Conservation (phyloP, 2,888 invertebrate species). For the Cheilosia vernalis region DNA sequence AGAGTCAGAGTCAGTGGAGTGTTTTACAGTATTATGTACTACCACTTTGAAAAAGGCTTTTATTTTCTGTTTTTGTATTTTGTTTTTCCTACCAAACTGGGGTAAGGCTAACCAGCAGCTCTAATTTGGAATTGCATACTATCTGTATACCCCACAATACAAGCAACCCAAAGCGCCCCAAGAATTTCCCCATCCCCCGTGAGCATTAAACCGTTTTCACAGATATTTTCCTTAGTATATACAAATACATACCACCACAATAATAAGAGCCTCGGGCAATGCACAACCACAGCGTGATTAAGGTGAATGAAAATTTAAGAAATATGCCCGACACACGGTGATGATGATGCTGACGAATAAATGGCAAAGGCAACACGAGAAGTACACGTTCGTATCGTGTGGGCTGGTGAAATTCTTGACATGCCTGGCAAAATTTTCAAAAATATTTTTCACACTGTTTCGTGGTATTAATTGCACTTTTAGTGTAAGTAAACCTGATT, state of each 20-base stretch:
- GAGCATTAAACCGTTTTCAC: constrained; percentile 23
- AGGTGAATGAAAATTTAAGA: constrained; percentile 44
- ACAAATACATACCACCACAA: constrained; percentile 20
- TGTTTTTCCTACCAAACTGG: constrained; percentile 51
- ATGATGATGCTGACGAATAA: constrained; percentile 9
- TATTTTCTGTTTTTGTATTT: constrained; percentile 1
- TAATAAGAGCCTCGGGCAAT: constrained; percentile 39
- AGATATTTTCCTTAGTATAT: not conserved
- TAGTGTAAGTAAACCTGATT: constrained; percentile 35
- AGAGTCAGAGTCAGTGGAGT: constrained; percentile 78
- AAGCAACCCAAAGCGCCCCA: constrained; percentile 17
- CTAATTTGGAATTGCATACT: constrained; percentile 56
- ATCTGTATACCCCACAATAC: constrained; percentile 25
- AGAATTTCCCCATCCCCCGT: constrained; percentile 39
- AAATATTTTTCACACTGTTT: not conserved
- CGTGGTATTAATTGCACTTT: not conserved
- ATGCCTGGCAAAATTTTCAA: constrained; percentile 1
- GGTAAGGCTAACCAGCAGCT: constrained; percentile 75
- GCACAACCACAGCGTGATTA: constrained; percentile 25
- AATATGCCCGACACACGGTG: not conserved
- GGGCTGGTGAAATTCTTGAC: constrained; percentile 41
- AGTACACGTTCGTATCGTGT: constrained; percentile 32
- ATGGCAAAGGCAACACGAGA: constrained; percentile 26
- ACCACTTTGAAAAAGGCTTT: constrained; percentile 50
- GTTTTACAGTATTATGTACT: constrained; percentile 42